phyloP scores from a whole-genome alignment of 2,113 vertebrate genomes.

The Clupea harengus region DNA sequence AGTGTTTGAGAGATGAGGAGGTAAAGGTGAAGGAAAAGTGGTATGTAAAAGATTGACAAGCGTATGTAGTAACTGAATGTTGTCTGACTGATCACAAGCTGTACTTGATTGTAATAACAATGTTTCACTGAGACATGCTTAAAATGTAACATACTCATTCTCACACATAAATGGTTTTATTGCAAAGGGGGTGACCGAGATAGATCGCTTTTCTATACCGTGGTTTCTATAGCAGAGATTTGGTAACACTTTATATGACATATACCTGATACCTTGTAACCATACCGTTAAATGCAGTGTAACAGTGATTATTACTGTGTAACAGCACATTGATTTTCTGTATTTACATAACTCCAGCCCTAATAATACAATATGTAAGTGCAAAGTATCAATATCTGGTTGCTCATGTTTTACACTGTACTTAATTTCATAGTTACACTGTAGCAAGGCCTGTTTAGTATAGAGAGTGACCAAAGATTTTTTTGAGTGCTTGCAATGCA shows the following conservation, averaged over 20 bases:
- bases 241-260: background rate
- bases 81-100: background rate
- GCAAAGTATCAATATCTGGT: background rate
- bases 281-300: constrained; percentile 1
- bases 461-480: background rate
- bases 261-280: background rate
- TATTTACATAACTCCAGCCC: background rate
- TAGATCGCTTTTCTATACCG: background rate
- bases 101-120: constrained; percentile 12
- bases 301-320: background rate
- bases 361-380: background rate
- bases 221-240: background rate
- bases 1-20: constrained; percentile 19
- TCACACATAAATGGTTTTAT: background rate
- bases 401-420: background rate
- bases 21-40: background rate
- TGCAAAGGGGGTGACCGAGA: background rate
- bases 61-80: background rate
- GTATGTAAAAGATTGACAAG: background rate
- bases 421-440: constrained; percentile 17
- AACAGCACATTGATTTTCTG: background rate
- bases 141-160: background rate
- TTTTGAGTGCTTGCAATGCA: background rate
- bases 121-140: constrained; percentile 13
- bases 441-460: background rate